Evolutionary conservation across 2,797 vertebrate species (phyloP).

Genomic region (Zalophus californianus): DNA sequence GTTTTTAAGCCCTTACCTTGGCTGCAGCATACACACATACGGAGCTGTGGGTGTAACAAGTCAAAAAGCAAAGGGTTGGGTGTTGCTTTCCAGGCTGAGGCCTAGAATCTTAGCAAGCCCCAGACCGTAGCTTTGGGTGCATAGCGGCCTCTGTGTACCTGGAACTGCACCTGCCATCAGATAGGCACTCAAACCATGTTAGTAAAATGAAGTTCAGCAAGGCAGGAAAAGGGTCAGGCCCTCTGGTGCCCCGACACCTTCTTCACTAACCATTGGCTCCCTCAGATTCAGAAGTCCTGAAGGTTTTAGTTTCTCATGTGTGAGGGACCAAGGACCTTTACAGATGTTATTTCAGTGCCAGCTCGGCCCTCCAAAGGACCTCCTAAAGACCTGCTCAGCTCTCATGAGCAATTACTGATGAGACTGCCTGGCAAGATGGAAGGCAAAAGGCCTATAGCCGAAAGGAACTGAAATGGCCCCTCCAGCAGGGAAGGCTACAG

Average conservation of each 20-base stretch:
- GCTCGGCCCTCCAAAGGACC: background rate
- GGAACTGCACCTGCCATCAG: background rate
- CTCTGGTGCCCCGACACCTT: background rate
- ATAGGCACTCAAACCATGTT: background rate
- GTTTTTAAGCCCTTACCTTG: background rate
- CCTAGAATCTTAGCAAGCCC: slow-evolving; percentile 3
- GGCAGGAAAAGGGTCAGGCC: background rate
- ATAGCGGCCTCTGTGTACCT: background rate
- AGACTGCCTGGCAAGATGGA: background rate
- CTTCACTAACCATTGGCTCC: background rate
- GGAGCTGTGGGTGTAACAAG: background rate
- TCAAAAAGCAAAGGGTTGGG: background rate
- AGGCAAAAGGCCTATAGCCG: background rate
- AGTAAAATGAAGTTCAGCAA: background rate
- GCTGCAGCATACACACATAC: background rate
- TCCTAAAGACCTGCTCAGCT: background rate
- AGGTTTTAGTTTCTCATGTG: background rate
- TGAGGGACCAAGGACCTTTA: background rate
- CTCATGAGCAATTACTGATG: slow-evolving; percentile 14
- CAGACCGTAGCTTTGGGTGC: background rate
- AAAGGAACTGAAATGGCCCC: background rate
- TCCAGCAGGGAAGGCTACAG: background rate
- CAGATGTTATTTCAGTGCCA: background rate
- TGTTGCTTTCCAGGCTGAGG: background rate
- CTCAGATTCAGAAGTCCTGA: background rate